Conservation (phyloP, 2,113 vertebrate genomes). For the Lethenteron reissneri region DNA sequence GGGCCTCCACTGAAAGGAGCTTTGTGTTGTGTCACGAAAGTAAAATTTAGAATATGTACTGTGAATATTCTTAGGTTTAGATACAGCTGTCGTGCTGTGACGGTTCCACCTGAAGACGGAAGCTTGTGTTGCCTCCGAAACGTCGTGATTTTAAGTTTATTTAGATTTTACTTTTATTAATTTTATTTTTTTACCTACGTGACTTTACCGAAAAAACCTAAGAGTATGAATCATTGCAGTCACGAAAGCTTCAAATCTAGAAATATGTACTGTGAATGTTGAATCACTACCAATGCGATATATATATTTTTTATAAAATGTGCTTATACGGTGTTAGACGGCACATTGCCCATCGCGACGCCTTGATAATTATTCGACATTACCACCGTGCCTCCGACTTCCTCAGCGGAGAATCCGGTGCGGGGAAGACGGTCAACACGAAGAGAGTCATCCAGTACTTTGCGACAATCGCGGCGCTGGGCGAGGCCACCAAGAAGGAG, state of each 20-base stretch:
- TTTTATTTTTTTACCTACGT: no score
- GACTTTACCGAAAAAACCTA: no score
- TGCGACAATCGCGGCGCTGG: slow-evolving; percentile 28
- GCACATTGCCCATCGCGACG: neutral
- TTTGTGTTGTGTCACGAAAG: no score
- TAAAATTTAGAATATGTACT: neutral
- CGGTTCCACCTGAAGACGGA: no score
- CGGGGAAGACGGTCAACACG: slow-evolving; percentile 41
- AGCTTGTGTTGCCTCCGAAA: no score
- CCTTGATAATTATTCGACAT: neutral
- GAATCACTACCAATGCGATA: neutral
- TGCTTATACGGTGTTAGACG: neutral
- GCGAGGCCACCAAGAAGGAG: slow-evolving; percentile 18
- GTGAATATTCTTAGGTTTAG: neutral
- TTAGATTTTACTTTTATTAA: no score
- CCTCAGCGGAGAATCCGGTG: slow-evolving; percentile 31
- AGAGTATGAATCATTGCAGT: neutral
- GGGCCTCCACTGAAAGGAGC: no score
- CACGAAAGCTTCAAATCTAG: neutral
- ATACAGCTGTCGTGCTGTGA: no score
- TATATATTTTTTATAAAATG: neutral
- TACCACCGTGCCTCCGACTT: neutral
- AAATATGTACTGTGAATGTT: neutral
- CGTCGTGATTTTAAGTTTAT: no score
- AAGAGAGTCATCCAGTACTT: slow-evolving; percentile 43